Evolutionary conservation across 2,888 invertebrate genomes (phyloP), one percentile per base, ranked within the genome.

Genomic region (Parnassius mnemosyne): DNA sequence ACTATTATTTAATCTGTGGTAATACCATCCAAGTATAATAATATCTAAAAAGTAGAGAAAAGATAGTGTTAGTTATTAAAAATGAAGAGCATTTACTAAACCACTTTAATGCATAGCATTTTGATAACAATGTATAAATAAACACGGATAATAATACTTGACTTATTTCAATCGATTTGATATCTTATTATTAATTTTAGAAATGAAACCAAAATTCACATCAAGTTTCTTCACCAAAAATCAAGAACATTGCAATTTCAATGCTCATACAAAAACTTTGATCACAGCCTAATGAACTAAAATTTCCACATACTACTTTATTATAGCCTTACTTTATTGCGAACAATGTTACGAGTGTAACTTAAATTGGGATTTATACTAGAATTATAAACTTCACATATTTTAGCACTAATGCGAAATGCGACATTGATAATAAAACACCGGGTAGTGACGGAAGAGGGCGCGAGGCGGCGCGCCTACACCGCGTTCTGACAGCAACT

Each of bases 271-370:
- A 49, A 58, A 74, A 69, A 71, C 73, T 75, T 74, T 72, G 76
- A 75, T 81, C 77, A 81, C 84, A 47, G 80, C 83, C 80, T 80
- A 74, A 84, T 84, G 83, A 84, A 83, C 77, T 81, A 81, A 80
- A 54, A 82, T 81, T 84, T 86, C 86, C 89, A 87, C 87, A 83
- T 80, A 84, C 76, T 76, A 72, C 78, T 79, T 83, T 85, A 86
- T 83, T 83, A 84, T 53, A 52, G 34, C 25, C n/a, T 16, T 20
- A 49, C 25, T 57, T 9, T 25, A 57, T 57, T 57, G 34, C 34
- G 34, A 34, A 34, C 34, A 34, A 1, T 34, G 34, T 34, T 34
- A 34, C 5, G 34, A 34, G 34, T 34, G 34, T 34, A 34, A 34
- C 7, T 34, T 34, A 34, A 34, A 34, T 34, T 34, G 5, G 34